phyloP scores from a whole-genome alignment of 2,113 vertebrate species.

The Mandrillus leucophaeus region DNA sequence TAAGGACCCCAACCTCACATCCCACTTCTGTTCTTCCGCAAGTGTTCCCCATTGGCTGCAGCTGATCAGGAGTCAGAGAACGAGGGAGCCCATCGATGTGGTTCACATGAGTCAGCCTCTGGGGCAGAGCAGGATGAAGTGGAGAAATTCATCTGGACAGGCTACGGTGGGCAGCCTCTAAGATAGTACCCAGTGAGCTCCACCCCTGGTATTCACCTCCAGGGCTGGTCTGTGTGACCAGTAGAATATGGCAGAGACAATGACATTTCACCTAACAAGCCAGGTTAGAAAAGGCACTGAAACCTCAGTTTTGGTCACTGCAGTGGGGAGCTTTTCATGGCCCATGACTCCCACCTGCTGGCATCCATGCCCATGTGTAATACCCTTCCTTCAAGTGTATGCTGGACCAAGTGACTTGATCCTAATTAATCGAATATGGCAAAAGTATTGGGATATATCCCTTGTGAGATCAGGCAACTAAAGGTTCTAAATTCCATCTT shows the following conservation, averaged over 20 bases:
- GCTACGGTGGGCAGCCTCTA: not conserved
- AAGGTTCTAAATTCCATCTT: not conserved
- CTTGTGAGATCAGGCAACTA: not conserved
- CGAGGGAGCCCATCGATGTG: not conserved
- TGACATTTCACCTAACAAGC: not conserved
- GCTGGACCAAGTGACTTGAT: not conserved
- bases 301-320: not conserved
- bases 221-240: not conserved
- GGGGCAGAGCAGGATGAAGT: not conserved
- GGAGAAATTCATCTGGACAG: not conserved
- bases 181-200: not conserved
- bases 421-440: not conserved
- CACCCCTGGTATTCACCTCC: not conserved
- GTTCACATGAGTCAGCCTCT: not conserved
- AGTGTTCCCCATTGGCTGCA: not conserved
- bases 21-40: not conserved
- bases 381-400: not conserved
- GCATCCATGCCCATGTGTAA: not conserved
- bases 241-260: not conserved
- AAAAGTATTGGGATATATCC: not conserved
- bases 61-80: not conserved
- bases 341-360: not conserved
- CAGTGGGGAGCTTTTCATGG: not conserved
- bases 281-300: not conserved
- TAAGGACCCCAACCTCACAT: not conserved